These are phyloP conservation scores for Psix sp. DNA, from an alignment of 1,140 invertebrate genomes.

Conservation along the genomic window DNA sequence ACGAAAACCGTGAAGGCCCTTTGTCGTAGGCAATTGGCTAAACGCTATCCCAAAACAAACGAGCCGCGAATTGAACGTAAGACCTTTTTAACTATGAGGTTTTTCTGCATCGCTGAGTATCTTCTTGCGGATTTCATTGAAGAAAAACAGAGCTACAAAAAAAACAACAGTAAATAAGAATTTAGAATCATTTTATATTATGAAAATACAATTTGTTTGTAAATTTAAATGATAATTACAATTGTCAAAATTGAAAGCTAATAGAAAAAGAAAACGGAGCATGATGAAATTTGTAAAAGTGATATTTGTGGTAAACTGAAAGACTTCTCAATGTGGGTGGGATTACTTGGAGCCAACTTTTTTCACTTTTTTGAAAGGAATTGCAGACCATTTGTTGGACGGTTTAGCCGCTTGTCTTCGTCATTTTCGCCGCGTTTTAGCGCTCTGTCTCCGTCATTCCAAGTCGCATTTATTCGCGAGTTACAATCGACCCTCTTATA, in stretches of 20 bases:
- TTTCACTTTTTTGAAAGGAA: conserved; percentile 54
- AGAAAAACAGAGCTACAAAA: conserved; percentile 2
- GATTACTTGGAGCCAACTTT: conserved; percentile 61
- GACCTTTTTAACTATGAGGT: conserved; percentile 46
- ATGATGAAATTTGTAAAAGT: conserved; percentile 27
- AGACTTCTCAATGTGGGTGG: conserved; percentile 65
- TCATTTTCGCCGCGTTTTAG: conserved; percentile 10
- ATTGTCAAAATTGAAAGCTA: too few species aligned
- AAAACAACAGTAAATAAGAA: too few species aligned
- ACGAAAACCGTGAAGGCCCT: conserved; percentile 66
- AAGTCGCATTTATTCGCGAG: conserved; percentile 73
- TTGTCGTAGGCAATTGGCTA: conserved; percentile 74
- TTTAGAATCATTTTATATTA: too few species aligned
- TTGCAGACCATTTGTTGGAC: conserved; percentile 61
- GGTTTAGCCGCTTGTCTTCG: conserved; percentile 14
- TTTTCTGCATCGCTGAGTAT: conserved; percentile 26
- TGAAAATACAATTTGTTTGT: too few species aligned
- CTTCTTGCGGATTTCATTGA: conserved; percentile 17
- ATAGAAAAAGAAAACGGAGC: neutral
- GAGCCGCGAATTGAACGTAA: conserved; percentile 54
- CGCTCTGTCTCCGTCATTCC: conserved; percentile 45
- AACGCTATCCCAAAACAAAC: conserved; percentile 69
- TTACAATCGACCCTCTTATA: conserved; percentile 72
- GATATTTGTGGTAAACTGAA: conserved; percentile 12
- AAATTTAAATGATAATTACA: too few species aligned